Evolutionary conservation across 2,113 vertebrate species (phyloP).

Genomic region (Tylochromis polylepis): DNA sequence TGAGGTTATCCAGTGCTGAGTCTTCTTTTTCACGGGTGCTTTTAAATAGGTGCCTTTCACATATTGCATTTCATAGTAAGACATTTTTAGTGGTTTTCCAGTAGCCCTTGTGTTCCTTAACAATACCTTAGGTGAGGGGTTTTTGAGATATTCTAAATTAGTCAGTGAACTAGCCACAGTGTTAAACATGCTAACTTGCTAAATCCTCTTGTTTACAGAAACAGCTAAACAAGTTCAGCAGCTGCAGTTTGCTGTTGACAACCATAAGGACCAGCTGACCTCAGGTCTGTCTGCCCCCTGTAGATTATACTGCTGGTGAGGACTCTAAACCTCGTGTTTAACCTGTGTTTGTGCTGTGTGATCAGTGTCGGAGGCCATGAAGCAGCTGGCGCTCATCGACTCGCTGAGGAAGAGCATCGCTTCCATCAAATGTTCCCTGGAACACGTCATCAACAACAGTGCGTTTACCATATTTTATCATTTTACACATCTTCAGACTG

Average conservation of each 20-base stretch:
- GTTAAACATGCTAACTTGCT: neutral
- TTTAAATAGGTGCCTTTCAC: neutral
- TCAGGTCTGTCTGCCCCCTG: neutral
- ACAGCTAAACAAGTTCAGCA: neutral
- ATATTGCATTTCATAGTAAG: fast-evolving
- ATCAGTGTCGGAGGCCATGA: neutral
- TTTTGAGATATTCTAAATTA: neutral
- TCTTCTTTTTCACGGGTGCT: fast-evolving
- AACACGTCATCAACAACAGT: neutral
- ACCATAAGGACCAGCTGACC: slow-evolving; percentile 23
- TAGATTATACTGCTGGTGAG: neutral
- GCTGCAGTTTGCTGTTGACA: slow-evolving; percentile 18
- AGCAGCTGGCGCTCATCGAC: neutral
- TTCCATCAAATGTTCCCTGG: neutral
- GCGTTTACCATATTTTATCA: neutral
- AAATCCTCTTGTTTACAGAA: neutral
- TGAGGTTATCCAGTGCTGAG: neutral
- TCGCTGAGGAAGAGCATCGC: neutral
- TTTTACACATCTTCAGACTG: neutral
- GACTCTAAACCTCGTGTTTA: neutral
- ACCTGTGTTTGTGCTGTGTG: neutral
- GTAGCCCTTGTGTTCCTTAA: neutral
- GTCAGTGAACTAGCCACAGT: neutral
- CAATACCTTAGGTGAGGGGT: neutral
- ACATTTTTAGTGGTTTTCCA: neutral